Conservation (phyloP, 1,140 invertebrate genomes). For the Whitmania pigra region DNA sequence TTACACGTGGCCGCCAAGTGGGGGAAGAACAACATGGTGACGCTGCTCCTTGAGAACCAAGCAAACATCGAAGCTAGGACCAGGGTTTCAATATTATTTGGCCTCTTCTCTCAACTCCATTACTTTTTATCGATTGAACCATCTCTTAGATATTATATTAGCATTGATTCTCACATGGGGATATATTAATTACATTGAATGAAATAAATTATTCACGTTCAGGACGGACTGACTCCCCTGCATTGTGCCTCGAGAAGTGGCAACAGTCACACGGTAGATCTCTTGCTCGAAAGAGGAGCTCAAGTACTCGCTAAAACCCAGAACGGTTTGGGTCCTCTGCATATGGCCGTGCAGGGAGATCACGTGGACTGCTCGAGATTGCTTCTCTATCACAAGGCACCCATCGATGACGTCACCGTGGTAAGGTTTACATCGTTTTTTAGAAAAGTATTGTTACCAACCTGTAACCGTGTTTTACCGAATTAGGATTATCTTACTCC, state of each 20-base stretch:
- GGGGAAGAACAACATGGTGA: constrained; percentile 94
- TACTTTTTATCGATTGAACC: constrained; percentile 59
- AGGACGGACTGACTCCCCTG: constrained; percentile 88
- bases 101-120: constrained; percentile 52
- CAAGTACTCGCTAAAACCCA: constrained; percentile 52
- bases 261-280: constrained; percentile 70
- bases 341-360: constrained; percentile 81
- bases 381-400: constrained; percentile 83
- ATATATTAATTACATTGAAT: too few species aligned
- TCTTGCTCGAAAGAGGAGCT: constrained; percentile 83
- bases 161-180: too few species aligned
- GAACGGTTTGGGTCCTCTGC: constrained; percentile 58
- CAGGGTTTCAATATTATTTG: constrained; percentile 78
- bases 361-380: constrained; percentile 95
- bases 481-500: constrained; percentile 81
- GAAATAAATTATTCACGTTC: not conserved
- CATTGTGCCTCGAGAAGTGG: constrained; percentile 89
- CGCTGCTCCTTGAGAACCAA: constrained; percentile 73
- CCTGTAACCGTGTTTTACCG: not conserved
- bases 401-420: constrained; percentile 96
- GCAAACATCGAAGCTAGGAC: constrained; percentile 56
- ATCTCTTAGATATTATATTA: too few species aligned
- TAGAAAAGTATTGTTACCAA: not conserved
- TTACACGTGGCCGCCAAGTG: constrained; percentile 93
- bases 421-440: not conserved